Evolutionary conservation across 1,140 invertebrate genomes (phyloP).

Genomic region (Babylonia areolata): DNA sequence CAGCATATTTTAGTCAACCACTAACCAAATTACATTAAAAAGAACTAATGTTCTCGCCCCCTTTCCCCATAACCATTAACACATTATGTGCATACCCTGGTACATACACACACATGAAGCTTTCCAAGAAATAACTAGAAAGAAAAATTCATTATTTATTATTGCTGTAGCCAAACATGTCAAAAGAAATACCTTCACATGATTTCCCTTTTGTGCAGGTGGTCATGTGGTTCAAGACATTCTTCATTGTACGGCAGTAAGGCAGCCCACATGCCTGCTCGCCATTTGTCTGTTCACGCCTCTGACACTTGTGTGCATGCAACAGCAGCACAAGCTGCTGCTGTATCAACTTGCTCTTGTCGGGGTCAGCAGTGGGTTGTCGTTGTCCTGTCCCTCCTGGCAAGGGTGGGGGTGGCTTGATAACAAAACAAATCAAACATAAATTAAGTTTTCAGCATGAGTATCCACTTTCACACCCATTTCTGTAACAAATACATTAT

Average conservation of each 20-base stretch:
- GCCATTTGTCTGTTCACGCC: conserved; percentile 82
- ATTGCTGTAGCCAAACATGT: not conserved
- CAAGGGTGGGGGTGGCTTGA: conserved; percentile 36
- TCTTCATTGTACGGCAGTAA: conserved; percentile 99
- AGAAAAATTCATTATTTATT: too few species aligned
- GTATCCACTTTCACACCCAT: too few species aligned
- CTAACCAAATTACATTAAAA: too few species aligned
- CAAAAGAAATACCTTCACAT: conserved; percentile 72
- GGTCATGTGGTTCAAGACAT: conserved; percentile 98
- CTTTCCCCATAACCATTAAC: too few species aligned
- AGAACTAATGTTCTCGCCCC: too few species aligned
- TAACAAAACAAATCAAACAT: too few species aligned
- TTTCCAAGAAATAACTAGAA: too few species aligned
- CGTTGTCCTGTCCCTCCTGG: conserved; percentile 53
- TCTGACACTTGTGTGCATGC: conserved; percentile 99
- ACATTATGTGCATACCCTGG: too few species aligned
- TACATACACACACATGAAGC: too few species aligned
- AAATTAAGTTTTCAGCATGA: too few species aligned
- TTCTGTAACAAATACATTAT: too few species aligned
- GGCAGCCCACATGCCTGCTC: conserved; percentile 87
- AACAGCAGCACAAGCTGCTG: conserved; percentile 97
- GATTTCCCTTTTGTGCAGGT: conserved; percentile 91
- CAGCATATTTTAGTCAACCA: too few species aligned
- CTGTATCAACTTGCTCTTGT: conserved; percentile 98
- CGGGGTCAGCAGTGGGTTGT: conserved; percentile 86